Base-by-base conservation (phyloP, 2,888 invertebrate genomes). In the Drosophila macrothrix region DNA sequence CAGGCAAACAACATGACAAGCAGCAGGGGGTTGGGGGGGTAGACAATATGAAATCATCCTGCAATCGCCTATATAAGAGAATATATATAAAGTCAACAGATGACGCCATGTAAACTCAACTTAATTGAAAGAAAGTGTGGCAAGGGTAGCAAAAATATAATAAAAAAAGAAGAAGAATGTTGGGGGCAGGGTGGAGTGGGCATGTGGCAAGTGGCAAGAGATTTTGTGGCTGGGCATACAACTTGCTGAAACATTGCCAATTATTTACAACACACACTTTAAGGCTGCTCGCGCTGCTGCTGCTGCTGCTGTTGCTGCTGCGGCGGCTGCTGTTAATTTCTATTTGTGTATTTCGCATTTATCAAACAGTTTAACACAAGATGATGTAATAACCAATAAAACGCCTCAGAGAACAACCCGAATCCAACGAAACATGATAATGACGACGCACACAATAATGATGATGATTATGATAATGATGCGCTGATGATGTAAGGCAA, bases 341-440 rank as follows among this genome's bases (percentile, higher is more conserved):
- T 73, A 67, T 78, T 76, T 76, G 76, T 53, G 67, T 76, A 67
- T 14, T 73, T 73, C 64, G 41, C 43, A 73, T 67, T 68, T 50
- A 67, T 80, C 66, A 67, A 65, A 67, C 62, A 63, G 76, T 80
- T 83, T 82, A 78, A 62, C 72, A 54, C 72, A 53, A 55, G 79
- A 83, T 87, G 88, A 83, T 87, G 84, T 87, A 78, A 87, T 82
- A 65, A 58, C 82, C 69, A 54, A 68, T 43, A 54, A 73, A 83
- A 73, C 65, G 76, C 39, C 66, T 19, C 35, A 9, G 43, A 43
- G 53, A 46, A 73, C 50, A n/a, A 22, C 43, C 54, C 50, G 33
- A 67, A 33, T 41, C 7, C 55, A 10, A 35, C 28, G 29, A 5
- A 28, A 68, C 31, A 62, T 19, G 43, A 55, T 46, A 25, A 59